Evolutionary conservation across 1,140 invertebrate genomes (phyloP).

Genomic region (Oncopeltus fasciatus): DNA sequence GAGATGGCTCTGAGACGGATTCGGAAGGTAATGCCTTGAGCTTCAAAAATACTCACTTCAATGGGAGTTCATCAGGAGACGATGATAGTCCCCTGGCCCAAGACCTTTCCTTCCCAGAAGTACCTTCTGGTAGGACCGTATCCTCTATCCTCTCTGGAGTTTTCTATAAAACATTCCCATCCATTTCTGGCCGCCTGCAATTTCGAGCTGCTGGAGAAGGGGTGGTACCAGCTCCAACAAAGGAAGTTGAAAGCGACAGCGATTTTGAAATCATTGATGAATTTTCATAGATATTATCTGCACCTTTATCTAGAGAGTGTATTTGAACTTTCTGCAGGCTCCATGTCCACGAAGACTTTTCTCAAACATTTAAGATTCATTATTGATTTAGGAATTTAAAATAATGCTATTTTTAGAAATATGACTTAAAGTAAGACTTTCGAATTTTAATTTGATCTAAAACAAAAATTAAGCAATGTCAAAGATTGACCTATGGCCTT

Average conservation of each 20-base stretch:
- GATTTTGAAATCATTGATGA: slow-evolving; percentile 18
- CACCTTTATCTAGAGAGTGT: too few species aligned
- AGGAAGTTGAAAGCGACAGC: slow-evolving; percentile 10
- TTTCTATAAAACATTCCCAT: slow-evolving; percentile 11
- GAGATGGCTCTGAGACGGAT: neutral
- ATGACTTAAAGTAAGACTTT: too few species aligned
- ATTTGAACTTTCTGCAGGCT: too few species aligned
- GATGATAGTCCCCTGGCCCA: slow-evolving; percentile 7
- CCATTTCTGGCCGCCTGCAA: neutral
- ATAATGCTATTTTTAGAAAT: too few species aligned
- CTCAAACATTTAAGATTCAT: too few species aligned
- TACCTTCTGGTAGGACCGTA: neutral
- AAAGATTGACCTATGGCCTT: too few species aligned
- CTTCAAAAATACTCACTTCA: slow-evolving; percentile 14
- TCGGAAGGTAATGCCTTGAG: slow-evolving; percentile 5
- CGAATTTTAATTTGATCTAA: too few species aligned
- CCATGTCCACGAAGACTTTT: too few species aligned
- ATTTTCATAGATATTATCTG: too few species aligned
- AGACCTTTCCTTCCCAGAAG: slow-evolving; percentile 14
- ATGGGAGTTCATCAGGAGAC: slow-evolving; percentile 1
- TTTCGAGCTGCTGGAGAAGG: neutral
- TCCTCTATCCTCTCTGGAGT: neutral
- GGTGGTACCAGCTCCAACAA: neutral
- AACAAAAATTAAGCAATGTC: too few species aligned
- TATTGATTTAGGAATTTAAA: too few species aligned